phyloP scores from a whole-genome alignment of 2,797 vertebrate genomes.

The Dryobates pubescens region DNA sequence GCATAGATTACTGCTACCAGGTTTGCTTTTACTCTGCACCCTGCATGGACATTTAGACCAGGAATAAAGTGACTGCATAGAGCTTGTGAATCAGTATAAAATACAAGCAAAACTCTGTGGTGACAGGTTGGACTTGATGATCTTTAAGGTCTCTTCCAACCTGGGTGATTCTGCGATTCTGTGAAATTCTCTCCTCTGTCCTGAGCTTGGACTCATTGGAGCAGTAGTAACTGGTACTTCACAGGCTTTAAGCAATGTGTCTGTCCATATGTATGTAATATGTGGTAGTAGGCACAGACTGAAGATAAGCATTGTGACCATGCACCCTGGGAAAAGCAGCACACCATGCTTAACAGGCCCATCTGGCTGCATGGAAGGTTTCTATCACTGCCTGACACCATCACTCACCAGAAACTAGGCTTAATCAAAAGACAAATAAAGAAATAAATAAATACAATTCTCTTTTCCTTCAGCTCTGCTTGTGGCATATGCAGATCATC shows the following conservation, averaged over 20 bases:
- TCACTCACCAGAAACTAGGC: background rate
- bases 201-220: background rate
- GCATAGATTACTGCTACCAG: background rate
- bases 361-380: background rate
- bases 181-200: background rate
- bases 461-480: background rate
- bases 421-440: background rate
- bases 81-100: background rate
- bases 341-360: background rate
- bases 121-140: no score
- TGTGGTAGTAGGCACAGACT: background rate
- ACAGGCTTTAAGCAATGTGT: background rate
- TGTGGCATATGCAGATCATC: accelerated
- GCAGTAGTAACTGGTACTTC: background rate
- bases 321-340: background rate
- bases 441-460: background rate
- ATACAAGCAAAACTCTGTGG: background rate
- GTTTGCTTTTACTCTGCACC: background rate
- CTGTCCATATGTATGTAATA: background rate
- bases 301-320: background rate
- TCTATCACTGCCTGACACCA: background rate
- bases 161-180: no score
- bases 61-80: background rate
- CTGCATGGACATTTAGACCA: background rate
- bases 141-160: no score